phyloP scores from a whole-genome alignment of 2,113 vertebrate genomes.

The Rostratula benghalensis region DNA sequence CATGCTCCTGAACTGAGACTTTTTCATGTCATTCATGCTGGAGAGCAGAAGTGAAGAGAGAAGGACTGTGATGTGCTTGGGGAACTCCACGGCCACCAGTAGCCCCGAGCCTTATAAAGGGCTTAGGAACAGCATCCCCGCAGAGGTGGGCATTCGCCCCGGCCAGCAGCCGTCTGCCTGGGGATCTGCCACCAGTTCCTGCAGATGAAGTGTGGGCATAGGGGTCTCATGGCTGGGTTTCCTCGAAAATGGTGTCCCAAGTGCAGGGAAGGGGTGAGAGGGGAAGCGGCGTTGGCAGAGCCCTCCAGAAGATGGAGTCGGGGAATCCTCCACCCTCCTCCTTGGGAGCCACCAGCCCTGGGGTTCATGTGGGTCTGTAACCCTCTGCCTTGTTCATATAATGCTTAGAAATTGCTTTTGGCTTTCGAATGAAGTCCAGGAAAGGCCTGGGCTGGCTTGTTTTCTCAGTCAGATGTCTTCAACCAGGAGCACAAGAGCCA shows the following conservation, averaged over 20 bases:
- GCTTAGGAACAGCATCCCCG: neutral
- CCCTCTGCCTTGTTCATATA: neutral
- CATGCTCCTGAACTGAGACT: neutral
- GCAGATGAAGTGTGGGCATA: neutral
- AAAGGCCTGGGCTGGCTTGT: neutral
- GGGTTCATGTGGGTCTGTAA: accelerated
- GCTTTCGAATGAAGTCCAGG: neutral
- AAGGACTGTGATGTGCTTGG: neutral
- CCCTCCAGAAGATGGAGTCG: neutral
- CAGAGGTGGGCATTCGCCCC: neutral
- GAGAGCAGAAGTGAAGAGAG: neutral
- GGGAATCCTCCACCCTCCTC: neutral
- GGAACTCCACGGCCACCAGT: accelerated
- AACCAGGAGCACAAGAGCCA: neutral
- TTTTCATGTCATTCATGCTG: accelerated
- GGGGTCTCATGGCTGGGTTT: neutral
- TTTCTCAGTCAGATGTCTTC: neutral
- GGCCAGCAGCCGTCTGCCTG: neutral
- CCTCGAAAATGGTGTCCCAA: neutral
- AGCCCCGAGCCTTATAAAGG: neutral
- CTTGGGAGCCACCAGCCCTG: neutral
- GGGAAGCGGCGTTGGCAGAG: neutral
- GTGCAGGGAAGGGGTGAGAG: neutral
- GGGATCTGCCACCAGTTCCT: neutral
- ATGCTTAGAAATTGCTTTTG: neutral